Conservation (phyloP, 2,113 vertebrate genomes). For the Fregetta grallaria region DNA sequence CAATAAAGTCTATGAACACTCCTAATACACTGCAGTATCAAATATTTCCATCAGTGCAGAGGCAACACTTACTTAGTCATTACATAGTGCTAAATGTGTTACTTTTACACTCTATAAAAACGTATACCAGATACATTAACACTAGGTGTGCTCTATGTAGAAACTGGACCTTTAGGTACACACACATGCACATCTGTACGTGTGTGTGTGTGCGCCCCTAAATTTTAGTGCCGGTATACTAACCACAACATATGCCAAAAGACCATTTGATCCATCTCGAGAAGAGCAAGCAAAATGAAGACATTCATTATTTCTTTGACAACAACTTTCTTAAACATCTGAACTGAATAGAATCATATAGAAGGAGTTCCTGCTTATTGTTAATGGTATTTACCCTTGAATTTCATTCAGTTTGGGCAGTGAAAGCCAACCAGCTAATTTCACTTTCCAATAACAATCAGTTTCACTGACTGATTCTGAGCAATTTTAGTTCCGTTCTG, state of each 20-base stretch:
- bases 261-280: background rate
- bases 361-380: background rate
- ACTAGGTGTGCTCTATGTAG: background rate
- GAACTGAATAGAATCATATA: background rate
- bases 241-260: background rate
- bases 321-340: background rate
- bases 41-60: background rate
- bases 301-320: background rate
- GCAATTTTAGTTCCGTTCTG: background rate
- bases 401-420: background rate
- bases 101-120: background rate
- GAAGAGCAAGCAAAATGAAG: background rate
- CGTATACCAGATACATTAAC: background rate
- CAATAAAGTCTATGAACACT: background rate
- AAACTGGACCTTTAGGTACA: background rate
- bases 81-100: background rate
- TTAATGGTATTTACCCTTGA: background rate
- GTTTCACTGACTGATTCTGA: background rate
- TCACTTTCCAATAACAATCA: background rate
- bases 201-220: accelerated
- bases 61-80: background rate
- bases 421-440: background rate
- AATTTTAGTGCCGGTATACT: background rate
- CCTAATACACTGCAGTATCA: background rate
- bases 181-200: accelerated